A percentile compares a stretch with the other conserved stretches of the same genome.
phyloP scores from a whole-genome alignment of 2,888 invertebrate genomes.

The Baccha elongata region DNA sequence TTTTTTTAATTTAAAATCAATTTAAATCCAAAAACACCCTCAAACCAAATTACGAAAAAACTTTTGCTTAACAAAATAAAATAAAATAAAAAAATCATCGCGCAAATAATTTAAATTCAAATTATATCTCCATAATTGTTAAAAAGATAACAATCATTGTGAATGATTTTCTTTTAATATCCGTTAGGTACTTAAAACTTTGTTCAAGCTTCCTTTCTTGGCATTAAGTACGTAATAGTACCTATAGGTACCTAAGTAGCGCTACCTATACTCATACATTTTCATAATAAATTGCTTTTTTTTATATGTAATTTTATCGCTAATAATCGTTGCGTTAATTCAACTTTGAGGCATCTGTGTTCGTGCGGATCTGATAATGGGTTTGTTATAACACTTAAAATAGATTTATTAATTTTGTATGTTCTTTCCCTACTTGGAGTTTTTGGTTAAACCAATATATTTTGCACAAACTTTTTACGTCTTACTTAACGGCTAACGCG shows the following conservation, averaged over 20 bases:
- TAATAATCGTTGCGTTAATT: constrained; percentile 67
- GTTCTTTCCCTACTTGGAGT: neutral
- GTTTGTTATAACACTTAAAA: constrained; percentile 59
- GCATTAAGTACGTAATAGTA: neutral
- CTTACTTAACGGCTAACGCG: constrained; percentile 24
- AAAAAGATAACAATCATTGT: constrained; percentile 35
- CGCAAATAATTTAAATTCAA: constrained; percentile 21
- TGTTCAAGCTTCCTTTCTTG: neutral
- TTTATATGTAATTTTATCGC: constrained; percentile 28
- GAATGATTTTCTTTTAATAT: constrained; percentile 27
- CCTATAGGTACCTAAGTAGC: neutral
- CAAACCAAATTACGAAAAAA: neutral
- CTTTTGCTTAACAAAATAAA: neutral
- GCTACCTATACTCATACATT: neutral
- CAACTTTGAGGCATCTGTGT: constrained; percentile 45
- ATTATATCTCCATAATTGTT: constrained; percentile 24
- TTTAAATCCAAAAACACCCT: too few species aligned
- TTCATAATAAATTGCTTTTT: constrained; percentile 51
- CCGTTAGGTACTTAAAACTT: constrained; percentile 19
- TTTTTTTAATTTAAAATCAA: too few species aligned
- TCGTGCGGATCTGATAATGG: constrained; percentile 48
- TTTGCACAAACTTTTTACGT: constrained; percentile 19
- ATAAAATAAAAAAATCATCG: constrained; percentile 19
- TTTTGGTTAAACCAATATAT: neutral
- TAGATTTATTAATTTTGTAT: constrained; percentile 69